A percentile compares a stretch with the other conserved stretches of the same genome.
Conservation (phyloP, 2,113 vertebrate genomes). For the Hyperopisus bebe region DNA sequence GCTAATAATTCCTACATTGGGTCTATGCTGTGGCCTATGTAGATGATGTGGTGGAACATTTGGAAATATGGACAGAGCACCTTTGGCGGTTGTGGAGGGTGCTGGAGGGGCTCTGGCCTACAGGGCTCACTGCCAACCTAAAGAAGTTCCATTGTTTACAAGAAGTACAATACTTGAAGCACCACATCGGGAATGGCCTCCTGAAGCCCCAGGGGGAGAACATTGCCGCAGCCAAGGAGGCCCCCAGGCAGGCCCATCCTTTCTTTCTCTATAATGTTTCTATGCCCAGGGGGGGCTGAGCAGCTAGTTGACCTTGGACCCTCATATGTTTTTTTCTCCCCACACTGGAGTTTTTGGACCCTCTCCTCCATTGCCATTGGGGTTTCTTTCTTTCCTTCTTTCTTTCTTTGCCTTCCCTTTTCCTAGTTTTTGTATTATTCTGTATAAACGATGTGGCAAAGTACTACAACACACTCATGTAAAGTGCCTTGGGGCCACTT, state of each 20-base stretch:
- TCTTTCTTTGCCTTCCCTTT: not conserved
- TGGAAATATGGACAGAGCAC: not conserved
- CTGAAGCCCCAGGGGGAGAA: not conserved
- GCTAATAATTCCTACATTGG: too few species aligned
- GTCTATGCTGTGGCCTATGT: not conserved
- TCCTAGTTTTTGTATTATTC: not conserved
- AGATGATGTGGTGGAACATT: not conserved
- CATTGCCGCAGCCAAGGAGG: not conserved
- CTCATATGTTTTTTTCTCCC: not conserved
- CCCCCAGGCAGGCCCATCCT: not conserved
- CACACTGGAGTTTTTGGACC: not conserved
- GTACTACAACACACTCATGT: not conserved
- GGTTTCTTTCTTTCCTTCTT: not conserved
- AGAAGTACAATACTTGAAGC: not conserved
- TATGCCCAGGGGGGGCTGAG: not conserved
- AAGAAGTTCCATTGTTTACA: not conserved
- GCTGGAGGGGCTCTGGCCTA: not conserved
- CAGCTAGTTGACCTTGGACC: not conserved
- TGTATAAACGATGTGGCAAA: not conserved
- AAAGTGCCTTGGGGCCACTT: not conserved
- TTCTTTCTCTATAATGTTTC: not conserved
- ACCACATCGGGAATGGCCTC: not conserved
- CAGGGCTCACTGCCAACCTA: not conserved
- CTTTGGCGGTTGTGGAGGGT: not conserved
- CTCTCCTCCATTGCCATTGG: not conserved